Evolutionary conservation across 2,797 vertebrate genomes (phyloP), one percentile per base, ranked within the genome.

Genomic region (Parambassis ranga): DNA sequence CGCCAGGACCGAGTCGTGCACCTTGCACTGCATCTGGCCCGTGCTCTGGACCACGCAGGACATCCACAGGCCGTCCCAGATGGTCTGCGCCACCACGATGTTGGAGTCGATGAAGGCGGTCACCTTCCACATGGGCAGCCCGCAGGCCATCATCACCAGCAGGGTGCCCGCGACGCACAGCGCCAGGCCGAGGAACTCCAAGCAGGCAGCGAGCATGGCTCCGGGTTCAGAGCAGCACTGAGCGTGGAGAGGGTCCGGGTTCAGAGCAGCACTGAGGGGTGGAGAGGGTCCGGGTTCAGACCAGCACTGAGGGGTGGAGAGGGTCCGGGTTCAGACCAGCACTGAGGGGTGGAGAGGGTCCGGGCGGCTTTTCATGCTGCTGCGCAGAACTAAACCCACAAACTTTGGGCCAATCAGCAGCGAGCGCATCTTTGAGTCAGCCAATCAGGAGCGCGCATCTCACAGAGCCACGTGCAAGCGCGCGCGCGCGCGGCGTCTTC

Each of bases 21-120:
- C 78, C 46, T 96, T 96, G 71, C 96, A 96, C 71, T 93, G 96
- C 95, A 95, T 98, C 90, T 96, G 96, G 0, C 96, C 96, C 0
- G 94, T 97, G 89, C 94, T 94, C 82, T 95, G 95, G 56, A 96
- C 94, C 84, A 94, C 96, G 70, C 96, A 98, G 3, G 90, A 90
- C 96, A 98, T 98, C 96, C 96, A 98, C 70, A 98, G 91, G 0
- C 96, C 96, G 60, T 96, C 94, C 95, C 95, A 96, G 49, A 93
- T 90, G 67, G 81, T 93, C 89, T 97, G 94, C 0, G 95, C 94
- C 75, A 95, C 93, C 88, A 98, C 94, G 75, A 98, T 96, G 90
- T 97, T 95, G 77, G 90, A 85, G 18, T 94, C 94, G 72, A 96
- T 91, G 90, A 93, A 95, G 1, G 96, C 96, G 0, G 93, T 93